Evolutionary conservation across 2,113 vertebrate genomes (phyloP), one percentile per base, ranked within the genome.

Genomic region (Erpornis zantholeuca): DNA sequence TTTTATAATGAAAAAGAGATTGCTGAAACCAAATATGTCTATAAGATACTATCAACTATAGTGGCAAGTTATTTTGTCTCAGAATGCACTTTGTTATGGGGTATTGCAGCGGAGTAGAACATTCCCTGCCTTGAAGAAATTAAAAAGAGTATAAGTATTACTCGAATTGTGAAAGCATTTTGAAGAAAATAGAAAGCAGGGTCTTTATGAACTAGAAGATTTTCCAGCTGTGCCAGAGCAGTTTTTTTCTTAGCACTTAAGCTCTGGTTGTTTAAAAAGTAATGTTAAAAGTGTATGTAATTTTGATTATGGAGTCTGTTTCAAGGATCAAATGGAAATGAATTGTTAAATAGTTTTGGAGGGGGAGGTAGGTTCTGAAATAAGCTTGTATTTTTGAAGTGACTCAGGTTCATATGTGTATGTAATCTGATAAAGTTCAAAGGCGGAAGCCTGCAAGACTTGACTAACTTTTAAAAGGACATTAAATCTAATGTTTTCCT

Each of bases 241-340:
- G 33, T 0, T 66, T 95, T 77, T 75, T 61, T 64, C 53, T 68
- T 84, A 38, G 49, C 28, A 36, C 76, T 92, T 92, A 75, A 72
- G 50, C 5, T 86, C 38, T 75, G 21, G 27, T 61, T 94, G 65
- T 93, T 97, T 92, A 94, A 86, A 95, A 94, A 93, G 28, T 89
- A 85, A 89, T 91, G 82, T 64, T 86, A 64, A 69, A 84, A 82
- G 68, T 90, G 22, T 94, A 33, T 88, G 69, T 72, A 73, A 77
- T 96, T 90, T 96, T 94, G 60, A 78, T 92, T 90, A 45, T 5
- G 6, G 53, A 63, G 38, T 77, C 36, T 72, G 35, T 85, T 94
- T 89, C 50, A 49, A 44, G 70, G 80, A 49, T 82, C 68, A 80
- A 44, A 71, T 94, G 44, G 65, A 93, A 90, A 85, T 94, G 4